These are phyloP conservation scores for Heliconius melpomene DNA, from an alignment of 1,140 invertebrate genomes.

Conservation along the genomic window DNA sequence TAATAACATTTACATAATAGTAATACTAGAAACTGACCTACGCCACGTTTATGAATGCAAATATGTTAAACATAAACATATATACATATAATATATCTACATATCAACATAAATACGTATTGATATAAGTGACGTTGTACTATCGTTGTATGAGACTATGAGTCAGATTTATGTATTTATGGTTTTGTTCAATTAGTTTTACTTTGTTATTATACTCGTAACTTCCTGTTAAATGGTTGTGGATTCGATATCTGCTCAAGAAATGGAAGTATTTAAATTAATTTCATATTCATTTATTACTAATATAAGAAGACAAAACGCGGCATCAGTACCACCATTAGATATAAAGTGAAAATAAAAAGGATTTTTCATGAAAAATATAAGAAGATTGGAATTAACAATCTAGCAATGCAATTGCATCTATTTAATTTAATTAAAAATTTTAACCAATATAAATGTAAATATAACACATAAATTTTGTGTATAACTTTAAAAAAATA, in stretches of 20 bases:
- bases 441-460: background rate
- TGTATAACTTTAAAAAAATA: background rate
- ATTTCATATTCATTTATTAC: background rate
- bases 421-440: too few relatives aligned
- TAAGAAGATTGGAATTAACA: too few relatives aligned
- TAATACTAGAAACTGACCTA: slow-evolving; percentile 22
- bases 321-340: background rate
- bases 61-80: slow-evolving; percentile 16
- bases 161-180: background rate
- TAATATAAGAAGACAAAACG: background rate
- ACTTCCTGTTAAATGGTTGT: background rate
- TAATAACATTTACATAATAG: slow-evolving; percentile 11
- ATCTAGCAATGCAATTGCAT: too few relatives aligned
- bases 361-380: too few relatives aligned
- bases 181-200: background rate
- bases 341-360: background rate
- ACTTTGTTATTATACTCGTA: background rate
- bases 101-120: slow-evolving; percentile 13
- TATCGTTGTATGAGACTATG: slow-evolving; percentile 2
- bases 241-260: too few relatives aligned
- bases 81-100: slow-evolving; percentile 10
- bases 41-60: slow-evolving; percentile 17
- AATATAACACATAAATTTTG: background rate
- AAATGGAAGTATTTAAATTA: too few relatives aligned
- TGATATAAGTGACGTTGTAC: slow-evolving; percentile 12